Conservation (phyloP, 2,113 vertebrate species). For the Micromys minutus region DNA sequence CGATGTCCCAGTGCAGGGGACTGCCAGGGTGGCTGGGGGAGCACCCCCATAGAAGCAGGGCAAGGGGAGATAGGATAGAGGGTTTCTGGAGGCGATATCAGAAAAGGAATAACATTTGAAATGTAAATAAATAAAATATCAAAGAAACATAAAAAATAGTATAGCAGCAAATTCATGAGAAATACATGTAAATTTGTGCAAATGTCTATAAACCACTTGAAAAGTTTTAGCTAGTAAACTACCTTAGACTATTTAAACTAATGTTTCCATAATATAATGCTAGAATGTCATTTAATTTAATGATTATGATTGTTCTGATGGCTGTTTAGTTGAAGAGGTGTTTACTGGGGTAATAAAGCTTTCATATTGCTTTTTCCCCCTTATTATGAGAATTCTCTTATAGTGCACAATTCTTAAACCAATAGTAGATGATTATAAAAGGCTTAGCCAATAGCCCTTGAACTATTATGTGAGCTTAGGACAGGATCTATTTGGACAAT, state of each 20-base stretch:
- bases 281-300: constrained; percentile 20
- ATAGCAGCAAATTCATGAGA: background rate
- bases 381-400: background rate
- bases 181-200: background rate
- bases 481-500: constrained; percentile 13
- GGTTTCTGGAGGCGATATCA: no score
- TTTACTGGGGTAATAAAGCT: background rate
- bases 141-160: no score
- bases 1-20: no score
- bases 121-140: no score
- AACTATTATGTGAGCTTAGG: background rate
- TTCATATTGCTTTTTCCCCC: background rate
- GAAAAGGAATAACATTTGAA: no score
- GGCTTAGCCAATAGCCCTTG: background rate
- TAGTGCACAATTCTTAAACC: background rate
- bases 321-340: background rate
- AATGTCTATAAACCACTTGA: background rate
- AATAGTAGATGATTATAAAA: constrained; percentile 15
- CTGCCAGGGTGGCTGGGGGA: no score
- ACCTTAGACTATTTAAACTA: background rate
- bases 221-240: background rate
- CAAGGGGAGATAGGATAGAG: no score
- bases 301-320: background rate
- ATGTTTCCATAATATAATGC: background rate
- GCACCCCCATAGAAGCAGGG: no score